Evolutionary conservation across 2,888 invertebrate genomes (phyloP).

Genomic region (Macrophya annulata): DNA sequence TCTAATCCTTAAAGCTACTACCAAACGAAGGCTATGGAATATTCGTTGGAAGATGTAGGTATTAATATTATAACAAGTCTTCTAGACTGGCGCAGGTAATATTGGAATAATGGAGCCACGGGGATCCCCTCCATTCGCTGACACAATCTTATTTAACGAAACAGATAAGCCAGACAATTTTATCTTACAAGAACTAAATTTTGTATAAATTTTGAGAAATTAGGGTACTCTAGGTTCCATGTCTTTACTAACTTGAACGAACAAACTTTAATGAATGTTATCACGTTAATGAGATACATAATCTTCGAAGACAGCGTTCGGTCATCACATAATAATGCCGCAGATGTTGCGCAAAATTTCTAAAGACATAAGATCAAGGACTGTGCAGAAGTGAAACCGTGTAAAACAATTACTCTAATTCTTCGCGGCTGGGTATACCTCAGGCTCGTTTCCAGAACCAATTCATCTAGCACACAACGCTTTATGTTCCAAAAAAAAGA

Average conservation of each 20-base stretch:
- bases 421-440: not conserved
- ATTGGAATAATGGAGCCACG: slow-evolving; percentile 9
- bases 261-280: not conserved
- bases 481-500: not conserved
- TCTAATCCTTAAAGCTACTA: slow-evolving; percentile 5
- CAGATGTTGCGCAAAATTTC: not conserved
- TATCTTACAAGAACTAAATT: not conserved
- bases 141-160: not conserved
- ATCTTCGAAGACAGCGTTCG: not conserved
- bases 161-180: not conserved
- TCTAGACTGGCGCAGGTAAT: not conserved
- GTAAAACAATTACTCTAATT: not conserved
- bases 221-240: not conserved
- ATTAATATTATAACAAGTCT: not conserved
- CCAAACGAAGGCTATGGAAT: not conserved
- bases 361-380: not conserved
- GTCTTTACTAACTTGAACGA: not conserved
- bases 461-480: not conserved
- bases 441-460: not conserved
- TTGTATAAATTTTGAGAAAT: not conserved
- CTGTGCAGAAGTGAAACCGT: not conserved
- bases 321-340: not conserved
- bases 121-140: not conserved
- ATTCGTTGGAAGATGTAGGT: not conserved
- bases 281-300: not conserved